Base-by-base conservation (phyloP, 1,140 invertebrate species). In the Lepidurus packardi region DNA sequence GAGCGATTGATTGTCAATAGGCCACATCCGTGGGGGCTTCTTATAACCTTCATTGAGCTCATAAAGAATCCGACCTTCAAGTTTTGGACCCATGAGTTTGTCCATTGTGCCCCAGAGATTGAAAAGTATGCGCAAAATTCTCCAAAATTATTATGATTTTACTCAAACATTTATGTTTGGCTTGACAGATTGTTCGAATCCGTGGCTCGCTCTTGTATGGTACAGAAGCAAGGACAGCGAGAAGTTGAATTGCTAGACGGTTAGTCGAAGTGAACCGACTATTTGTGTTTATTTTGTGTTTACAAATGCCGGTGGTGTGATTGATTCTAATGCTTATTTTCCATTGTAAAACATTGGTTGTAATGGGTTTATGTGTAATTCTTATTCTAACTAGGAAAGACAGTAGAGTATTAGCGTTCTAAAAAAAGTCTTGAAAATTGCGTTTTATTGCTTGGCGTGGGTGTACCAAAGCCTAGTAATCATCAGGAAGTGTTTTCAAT, bases 1-100 rank as follows among this genome's bases (percentile, higher is more conserved):
- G 98, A 99, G 85, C 88, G 98, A 82, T 88, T 99, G 21, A 98
- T 99, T 80, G 97, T 98, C 0, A 98, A 98, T 85, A 88, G 98
- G 80, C 98, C 98, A 9, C 98, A 99, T 87, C 98, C 98, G 1
- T 99, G 98, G 98, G 98, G 98, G 43, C 86, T 99, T 10, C 88
- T 99, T 7, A 97, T 99, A 74, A 99, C 98, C 0, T 99, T 99
- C 85, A 99, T 99, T 82, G 98, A 99, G 86, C 89, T 99, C 21
- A 98, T 99, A 82, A 98, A 98, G 84, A 99, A 99, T 87, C 95
- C 94, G 11, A 92, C 91, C n/a, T 99, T 98, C 87, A 98, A 98
- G 85, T 99, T 99, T 86, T 99, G 97, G 97, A 91, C 92, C 77
- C 97, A 99, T 84, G 97, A 99, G 81, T 99, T 99, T 88, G 97